A percentile compares a stretch with the other conserved stretches of the same genome.
Conservation (phyloP, 2,888 invertebrate species). For the Diarsia dahlii region DNA sequence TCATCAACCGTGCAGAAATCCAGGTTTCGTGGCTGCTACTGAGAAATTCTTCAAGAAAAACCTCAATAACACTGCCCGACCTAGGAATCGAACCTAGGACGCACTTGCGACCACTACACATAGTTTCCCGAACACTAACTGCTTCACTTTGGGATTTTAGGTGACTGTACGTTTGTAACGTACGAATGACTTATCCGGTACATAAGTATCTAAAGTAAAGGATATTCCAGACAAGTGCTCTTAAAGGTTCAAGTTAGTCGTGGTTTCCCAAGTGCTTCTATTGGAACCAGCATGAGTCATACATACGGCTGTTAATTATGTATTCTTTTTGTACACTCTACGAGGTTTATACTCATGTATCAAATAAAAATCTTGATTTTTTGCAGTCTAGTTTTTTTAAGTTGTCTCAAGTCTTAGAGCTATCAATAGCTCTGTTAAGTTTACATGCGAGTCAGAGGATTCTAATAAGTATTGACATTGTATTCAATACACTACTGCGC, state of each 20-base stretch:
- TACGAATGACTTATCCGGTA: not conserved
- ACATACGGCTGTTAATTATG: constrained; percentile 11
- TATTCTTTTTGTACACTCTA: not conserved
- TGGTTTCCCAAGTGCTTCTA: constrained; percentile 32
- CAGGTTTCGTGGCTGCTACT: not conserved
- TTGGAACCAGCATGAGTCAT: constrained; percentile 22
- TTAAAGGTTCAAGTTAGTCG: constrained; percentile 34
- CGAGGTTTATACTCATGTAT: not conserved
- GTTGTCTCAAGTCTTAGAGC: not conserved
- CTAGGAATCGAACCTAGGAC: not conserved
- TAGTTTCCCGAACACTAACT: not conserved
- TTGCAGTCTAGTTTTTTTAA: not conserved
- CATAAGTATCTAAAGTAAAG: not conserved
- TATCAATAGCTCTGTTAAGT: not conserved
- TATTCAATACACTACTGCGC: not conserved
- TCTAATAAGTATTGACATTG: not conserved
- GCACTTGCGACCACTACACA: not conserved
- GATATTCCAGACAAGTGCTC: constrained; percentile 31
- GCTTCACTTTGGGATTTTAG: not conserved
- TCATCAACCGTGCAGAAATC: not conserved
- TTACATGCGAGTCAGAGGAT: not conserved
- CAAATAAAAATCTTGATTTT: not conserved
- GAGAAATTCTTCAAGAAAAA: not conserved
- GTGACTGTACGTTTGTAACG: not conserved
- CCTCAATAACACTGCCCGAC: not conserved